Conservation (phyloP, 2,797 vertebrate species). For the Parauchenoglanis ngamensis region DNA sequence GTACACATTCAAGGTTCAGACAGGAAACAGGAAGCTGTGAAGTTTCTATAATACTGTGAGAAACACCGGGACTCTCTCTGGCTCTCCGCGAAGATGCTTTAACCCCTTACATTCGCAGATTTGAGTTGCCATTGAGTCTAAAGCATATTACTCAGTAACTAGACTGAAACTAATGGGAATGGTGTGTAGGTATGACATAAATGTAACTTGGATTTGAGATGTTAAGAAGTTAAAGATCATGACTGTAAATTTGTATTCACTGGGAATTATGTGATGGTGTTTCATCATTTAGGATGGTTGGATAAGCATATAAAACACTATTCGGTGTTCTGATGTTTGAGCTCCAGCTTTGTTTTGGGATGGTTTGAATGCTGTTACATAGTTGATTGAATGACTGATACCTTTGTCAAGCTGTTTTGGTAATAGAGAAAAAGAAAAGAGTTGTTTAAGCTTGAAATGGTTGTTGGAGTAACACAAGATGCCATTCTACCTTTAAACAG, state of each 20-base stretch:
- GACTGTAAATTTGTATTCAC: neutral
- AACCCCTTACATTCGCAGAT: neutral
- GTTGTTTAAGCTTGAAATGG: constrained; percentile 9
- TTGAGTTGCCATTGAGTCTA: constrained; percentile 4
- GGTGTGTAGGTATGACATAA: neutral
- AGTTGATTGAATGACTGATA: neutral
- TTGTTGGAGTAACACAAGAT: neutral
- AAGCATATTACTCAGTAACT: neutral
- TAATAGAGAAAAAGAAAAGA: neutral
- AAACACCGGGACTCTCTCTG: constrained; percentile 12
- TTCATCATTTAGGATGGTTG: neutral
- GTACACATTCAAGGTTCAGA: constrained; percentile 22
- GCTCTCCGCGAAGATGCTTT: neutral
- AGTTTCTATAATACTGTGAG: constrained; percentile 36
- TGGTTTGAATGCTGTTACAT: neutral
- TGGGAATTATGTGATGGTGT: neutral
- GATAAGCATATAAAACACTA: neutral
- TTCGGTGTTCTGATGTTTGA: neutral
- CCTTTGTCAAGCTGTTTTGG: neutral
- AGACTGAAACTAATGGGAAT: neutral
- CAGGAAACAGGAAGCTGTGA: constrained; percentile 51
- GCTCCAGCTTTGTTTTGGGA: neutral
- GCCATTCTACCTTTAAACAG: constrained; percentile 19
- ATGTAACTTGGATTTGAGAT: neutral
- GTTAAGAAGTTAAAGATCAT: neutral